Base-by-base conservation (phyloP, 2,113 vertebrate genomes). In the Varanus komodoensis region DNA sequence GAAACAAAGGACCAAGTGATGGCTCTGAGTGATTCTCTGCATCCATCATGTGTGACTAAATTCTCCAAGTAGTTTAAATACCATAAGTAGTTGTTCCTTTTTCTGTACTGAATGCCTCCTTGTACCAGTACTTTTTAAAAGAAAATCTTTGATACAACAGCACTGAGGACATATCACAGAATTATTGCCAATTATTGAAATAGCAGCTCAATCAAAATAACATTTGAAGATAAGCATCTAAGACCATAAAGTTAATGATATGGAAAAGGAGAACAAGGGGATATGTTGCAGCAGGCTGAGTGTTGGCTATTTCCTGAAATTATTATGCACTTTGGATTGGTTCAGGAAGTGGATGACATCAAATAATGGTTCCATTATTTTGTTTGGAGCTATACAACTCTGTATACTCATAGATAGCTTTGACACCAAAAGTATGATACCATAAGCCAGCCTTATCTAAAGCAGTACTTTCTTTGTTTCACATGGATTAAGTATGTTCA, bases 401-500 rank as follows among this genome's bases (percentile, higher is more conserved):
- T 50, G 27, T n/a, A 25, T 44, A 44, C 38, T 44, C 38, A 44
- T 48, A n/a, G 69, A 4, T 89, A 3, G 84, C 6, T n/a, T 73
- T 48, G 74, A 78, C 48, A 32, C 34, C 48, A 73, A 54, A 32
- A 6, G 21, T 67, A 7, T 12, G 17, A 67, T 8, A 67, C 29
- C 21, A 34, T 83, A n/a, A 67, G 2, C n/a, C 61, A 67, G 54
- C 93, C 91, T 78, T 61, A 48, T 21, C 34, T 21, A 78, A 77
- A 82, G 0, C n/a, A 81, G 11, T 91, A 29, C 15, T 89, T 71
- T 93, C 48, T 44, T 92, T 2, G 5, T 89, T 86, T 94, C 89
- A 78, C 34, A 92, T 83, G 27, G 88, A 83, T 88, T 86, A 89
- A 87, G 67, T 90, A 90, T 84, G 91, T 74, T 71, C 84, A 93